Evolutionary conservation across 2,888 invertebrate genomes (phyloP).

Genomic region (Torymus tubicola): DNA sequence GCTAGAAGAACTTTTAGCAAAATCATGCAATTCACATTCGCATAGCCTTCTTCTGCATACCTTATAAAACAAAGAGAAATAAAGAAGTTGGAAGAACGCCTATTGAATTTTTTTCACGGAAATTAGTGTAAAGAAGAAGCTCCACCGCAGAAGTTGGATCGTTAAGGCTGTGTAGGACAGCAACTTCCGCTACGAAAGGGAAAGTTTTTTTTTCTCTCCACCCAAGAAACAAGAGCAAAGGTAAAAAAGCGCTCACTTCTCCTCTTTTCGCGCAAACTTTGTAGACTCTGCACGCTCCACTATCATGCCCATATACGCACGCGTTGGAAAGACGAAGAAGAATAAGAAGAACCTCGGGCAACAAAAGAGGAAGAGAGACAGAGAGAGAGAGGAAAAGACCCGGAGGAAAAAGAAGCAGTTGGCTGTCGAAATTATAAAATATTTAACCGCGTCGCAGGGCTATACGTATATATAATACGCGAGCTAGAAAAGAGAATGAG

Average conservation of each 20-base stretch:
- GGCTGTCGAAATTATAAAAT: constrained; percentile 13
- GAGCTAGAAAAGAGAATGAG: neutral
- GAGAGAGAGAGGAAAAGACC: neutral
- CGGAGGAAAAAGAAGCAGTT: neutral
- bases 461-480: too few relatives aligned
- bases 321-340: too few relatives aligned
- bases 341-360: neutral
- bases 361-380: neutral
- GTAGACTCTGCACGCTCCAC: too few relatives aligned
- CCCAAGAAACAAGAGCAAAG: constrained; percentile 27
- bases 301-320: too few relatives aligned
- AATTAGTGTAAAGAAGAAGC: constrained; percentile 7
- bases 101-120: constrained; percentile 6
- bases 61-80: too few relatives aligned
- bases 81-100: neutral
- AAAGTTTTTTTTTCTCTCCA: constrained; percentile 40
- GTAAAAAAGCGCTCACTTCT: constrained; percentile 5
- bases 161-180: neutral
- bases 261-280: too few relatives aligned
- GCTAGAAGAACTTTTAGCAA: too few relatives aligned
- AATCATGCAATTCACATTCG: too few relatives aligned
- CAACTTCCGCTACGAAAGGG: constrained; percentile 21
- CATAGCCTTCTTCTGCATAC: too few relatives aligned
- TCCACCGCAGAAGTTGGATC: constrained; percentile 9
- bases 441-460: too few relatives aligned